Evolutionary conservation across 2,888 invertebrate species (phyloP), one percentile per base, ranked within the genome.

Genomic region (Melitaea athalia): DNA sequence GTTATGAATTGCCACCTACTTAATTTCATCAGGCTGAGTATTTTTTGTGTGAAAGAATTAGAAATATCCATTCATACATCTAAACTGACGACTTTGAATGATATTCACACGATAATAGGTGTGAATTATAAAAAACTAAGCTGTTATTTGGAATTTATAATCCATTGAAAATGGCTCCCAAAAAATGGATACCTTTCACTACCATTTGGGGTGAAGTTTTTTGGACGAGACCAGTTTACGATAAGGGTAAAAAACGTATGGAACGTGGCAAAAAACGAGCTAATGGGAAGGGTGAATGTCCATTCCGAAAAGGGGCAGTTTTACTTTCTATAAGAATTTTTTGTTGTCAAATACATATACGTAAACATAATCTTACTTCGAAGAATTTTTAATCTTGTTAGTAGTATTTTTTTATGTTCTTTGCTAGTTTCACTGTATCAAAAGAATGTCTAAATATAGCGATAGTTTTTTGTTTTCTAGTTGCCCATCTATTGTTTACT

Each of bases 141-240:
- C 38, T 52, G 17, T 52, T 52, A 17, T 52, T 24, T 52, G 5
- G 5, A 24, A 24, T 24, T 12, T 2, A 17, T 5, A 52, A 42
- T 43, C 31, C 12, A 24, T 59, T 24, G 14, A 11, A 45, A 31
- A 64, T 49, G 59, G 64, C 53, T 68, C 64, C 64, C 49, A 31
- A 55, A 68, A 33, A 59, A 64, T 64, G 42, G 57, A 33, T 55
- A 33, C 55, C 70, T 70, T 68, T 70, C 64, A 68, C 68, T 64
- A 53, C 17, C 17, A 24, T 61, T 24, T 43, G n/a, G 59, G 74
- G 71, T 55, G 71, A 63, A n/a, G 66, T 66, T 72, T 70, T 69
- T 69, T 69, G 24, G 53, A 38, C 50, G 65, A 71, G 53, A 69
- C 74, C 69, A 59, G 72, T 74, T 72, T 63, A 66, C 45, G 53